Evolutionary conservation across 2,797 vertebrate species (phyloP), one percentile per base, ranked within the genome.

Genomic region (Synanceia verrucosa): DNA sequence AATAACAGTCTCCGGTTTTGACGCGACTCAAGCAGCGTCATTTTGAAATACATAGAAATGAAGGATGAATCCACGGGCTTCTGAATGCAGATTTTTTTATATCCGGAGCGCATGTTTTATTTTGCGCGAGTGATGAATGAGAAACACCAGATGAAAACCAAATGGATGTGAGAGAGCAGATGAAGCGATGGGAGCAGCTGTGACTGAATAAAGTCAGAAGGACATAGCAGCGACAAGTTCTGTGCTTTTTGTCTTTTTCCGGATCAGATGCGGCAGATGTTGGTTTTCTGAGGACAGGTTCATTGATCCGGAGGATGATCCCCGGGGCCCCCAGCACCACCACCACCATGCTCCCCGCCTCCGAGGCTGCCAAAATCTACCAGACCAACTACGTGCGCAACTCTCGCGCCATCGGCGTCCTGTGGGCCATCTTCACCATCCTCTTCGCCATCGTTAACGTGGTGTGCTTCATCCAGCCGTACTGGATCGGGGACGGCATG

Each of bases 371-470:
- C 82, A 98, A 98, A 86, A 97, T 99, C 86, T 99, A 99, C 91
- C 98, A 97, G 88, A 97, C 96, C 91, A 99, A 98, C 95, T 99
- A 99, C 92, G 96, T 99, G 84, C 94, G 97, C 81, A 99, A 99
- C 95, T 99, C 98, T 61, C 94, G 98, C 79, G 98, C 98, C 86
- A 99, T 99, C 91, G 98, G 98, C 67, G 96, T 99, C 86, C 94
- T 99, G 65, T 99, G 98, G 98, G 97, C 97, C 89, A 99, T 99
- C 89, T 99, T 99, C 95, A 99, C 97, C 92, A 96, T 99, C 91
- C 96, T 97, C 85, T 99, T 99, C 85, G 98, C 97, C 86, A 99
- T 99, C 81, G 96, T 99, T 72, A 99, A 97, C 91, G 97, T 99
- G 94, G 97, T 99, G 88, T 98, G 97, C 86, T 99, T 99, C 92